Percentiles rank a stretch among this genome's conserved stretches.
phyloP scores from a whole-genome alignment of 2,888 invertebrate genomes.

The Dysmachus trigonus region DNA sequence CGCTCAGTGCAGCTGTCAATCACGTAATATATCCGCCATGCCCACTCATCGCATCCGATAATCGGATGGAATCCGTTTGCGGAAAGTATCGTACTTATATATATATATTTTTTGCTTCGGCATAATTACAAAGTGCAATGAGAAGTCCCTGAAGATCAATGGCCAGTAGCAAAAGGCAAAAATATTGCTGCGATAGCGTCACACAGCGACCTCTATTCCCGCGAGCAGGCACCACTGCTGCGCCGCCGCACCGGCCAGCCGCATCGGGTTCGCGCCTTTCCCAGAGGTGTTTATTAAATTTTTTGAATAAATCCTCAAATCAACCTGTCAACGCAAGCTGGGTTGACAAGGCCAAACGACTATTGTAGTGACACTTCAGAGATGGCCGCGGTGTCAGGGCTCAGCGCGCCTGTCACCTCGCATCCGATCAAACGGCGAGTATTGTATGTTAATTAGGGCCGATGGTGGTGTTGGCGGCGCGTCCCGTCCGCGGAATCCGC shows the following conservation, averaged over 20 bases:
- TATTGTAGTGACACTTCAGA: slow-evolving; percentile 28
- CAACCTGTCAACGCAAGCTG: slow-evolving; percentile 25
- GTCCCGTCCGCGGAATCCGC: no score
- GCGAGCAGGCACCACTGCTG: neutral
- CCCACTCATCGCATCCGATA: neutral
- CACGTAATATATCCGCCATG: neutral
- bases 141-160: neutral
- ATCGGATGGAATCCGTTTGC: neutral
- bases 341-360: slow-evolving; percentile 10
- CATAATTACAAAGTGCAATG: neutral
- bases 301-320: slow-evolving; percentile 36
- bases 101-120: neutral
- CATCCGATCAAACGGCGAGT: slow-evolving; percentile 7
- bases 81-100: neutral
- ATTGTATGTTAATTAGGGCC: slow-evolving; percentile 39
- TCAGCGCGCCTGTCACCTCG: slow-evolving; percentile 32
- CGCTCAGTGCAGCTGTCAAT: neutral
- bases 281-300: slow-evolving; percentile 27
- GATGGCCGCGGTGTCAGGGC: slow-evolving; percentile 28
- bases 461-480: neutral
- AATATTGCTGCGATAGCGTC: neutral
- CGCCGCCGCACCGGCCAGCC: no score
- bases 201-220: neutral
- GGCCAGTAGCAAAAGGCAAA: neutral
- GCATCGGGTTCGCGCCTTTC: neutral